Evolutionary conservation across 2,797 vertebrate species (phyloP).

Genomic region (Garrulus glandarius): DNA sequence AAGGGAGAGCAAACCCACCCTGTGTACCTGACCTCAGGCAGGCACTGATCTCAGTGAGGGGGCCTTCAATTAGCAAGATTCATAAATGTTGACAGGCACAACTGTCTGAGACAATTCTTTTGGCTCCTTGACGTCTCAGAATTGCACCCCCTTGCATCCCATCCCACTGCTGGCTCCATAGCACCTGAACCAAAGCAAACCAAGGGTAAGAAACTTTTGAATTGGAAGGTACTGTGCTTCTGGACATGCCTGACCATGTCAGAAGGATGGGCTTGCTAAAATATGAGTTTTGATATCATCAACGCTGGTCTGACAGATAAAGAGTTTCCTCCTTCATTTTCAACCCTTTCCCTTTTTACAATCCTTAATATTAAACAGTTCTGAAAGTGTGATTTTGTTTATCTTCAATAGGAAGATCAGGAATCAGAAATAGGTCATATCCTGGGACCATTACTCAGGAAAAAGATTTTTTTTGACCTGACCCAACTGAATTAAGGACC

Average conservation of each 20-base stretch:
- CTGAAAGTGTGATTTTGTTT: neutral
- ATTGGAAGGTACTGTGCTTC: neutral
- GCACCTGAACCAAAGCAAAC: neutral
- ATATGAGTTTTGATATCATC: fast-evolving
- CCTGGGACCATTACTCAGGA: neutral
- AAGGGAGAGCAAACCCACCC: neutral
- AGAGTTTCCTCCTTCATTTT: neutral
- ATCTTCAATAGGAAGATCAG: neutral
- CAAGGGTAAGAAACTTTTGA: neutral
- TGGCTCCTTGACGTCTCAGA: neutral
- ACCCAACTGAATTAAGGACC: neutral
- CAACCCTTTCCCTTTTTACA: neutral
- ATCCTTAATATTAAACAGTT: neutral
- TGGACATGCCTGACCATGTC: neutral
- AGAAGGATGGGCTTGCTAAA: neutral
- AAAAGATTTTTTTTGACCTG: neutral
- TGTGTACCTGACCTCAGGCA: neutral
- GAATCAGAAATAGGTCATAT: neutral
- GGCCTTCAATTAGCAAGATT: neutral
- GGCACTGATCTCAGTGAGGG: neutral
- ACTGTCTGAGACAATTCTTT: neutral
- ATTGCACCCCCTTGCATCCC: neutral
- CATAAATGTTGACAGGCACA: neutral
- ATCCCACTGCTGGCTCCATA: neutral
- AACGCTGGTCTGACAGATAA: neutral